phyloP scores from a whole-genome alignment of 2,113 vertebrate species.

The Amazona guildingii region DNA sequence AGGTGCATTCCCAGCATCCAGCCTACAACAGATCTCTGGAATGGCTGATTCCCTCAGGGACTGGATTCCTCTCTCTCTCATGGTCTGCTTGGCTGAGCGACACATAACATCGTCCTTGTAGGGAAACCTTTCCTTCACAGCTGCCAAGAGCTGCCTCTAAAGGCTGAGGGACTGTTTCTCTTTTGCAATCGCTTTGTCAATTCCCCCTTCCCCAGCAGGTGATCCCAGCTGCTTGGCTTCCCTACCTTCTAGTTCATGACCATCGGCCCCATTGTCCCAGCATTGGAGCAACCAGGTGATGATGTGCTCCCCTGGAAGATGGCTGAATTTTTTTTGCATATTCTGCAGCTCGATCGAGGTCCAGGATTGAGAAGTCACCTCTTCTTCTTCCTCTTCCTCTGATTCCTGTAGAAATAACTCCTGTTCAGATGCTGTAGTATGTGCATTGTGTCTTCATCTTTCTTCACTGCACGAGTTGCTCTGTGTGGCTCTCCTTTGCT shows the following conservation, averaged over 20 bases:
- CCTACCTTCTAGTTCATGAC: background rate
- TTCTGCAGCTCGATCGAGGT: background rate
- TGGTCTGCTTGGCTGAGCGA: background rate
- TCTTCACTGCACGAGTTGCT: background rate
- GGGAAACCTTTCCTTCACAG: background rate
- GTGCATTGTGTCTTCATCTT: background rate
- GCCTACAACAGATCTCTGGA: background rate
- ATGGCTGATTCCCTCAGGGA: background rate
- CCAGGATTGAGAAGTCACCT: background rate
- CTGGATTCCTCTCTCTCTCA: background rate
- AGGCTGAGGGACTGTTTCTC: background rate
- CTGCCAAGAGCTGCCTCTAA: background rate
- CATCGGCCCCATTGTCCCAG: background rate
- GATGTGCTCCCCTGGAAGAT: background rate
- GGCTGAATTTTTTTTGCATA: background rate
- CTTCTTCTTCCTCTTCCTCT: background rate
- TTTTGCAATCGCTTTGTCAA: background rate
- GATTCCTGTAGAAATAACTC: background rate
- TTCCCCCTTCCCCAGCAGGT: background rate
- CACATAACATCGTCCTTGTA: background rate
- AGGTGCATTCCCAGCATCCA: background rate
- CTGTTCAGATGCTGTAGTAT: background rate
- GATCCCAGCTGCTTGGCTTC: background rate
- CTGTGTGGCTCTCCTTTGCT: background rate
- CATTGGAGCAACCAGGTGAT: background rate